These are phyloP conservation scores for Diadromus collaris DNA, from an alignment of 2,888 invertebrate genomes.

Conservation along the genomic window DNA sequence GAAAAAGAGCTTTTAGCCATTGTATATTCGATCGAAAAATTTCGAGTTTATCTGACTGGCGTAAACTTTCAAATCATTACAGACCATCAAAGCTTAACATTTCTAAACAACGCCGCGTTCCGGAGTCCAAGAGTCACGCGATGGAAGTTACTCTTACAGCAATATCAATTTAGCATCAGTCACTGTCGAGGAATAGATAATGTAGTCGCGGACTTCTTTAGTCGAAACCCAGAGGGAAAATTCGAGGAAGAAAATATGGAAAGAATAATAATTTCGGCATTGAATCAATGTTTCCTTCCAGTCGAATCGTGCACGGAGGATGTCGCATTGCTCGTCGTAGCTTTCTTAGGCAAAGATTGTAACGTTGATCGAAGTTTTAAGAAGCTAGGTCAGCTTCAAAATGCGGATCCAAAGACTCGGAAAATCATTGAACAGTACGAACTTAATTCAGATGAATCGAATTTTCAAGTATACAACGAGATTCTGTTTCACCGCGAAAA, in stretches of 20 bases:
- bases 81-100: too few species aligned
- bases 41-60: too few species aligned
- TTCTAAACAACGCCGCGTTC: too few species aligned
- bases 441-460: not conserved
- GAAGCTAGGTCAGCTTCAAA: slow-evolving; percentile 16
- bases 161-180: slow-evolving; percentile 62
- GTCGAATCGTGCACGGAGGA: not conserved
- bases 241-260: not conserved
- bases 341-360: not conserved
- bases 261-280: not conserved
- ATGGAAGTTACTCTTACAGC: slow-evolving; percentile 65
- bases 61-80: too few species aligned
- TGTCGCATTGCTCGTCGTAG: not conserved
- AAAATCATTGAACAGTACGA: not conserved
- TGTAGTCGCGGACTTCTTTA: too few species aligned
- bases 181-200: too few species aligned
- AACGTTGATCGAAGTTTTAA: slow-evolving; percentile 2
- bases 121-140: slow-evolving; percentile 59
- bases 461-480: too few species aligned
- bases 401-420: not conserved
- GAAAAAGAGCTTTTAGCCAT: too few species aligned
- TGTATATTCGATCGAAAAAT: too few species aligned
- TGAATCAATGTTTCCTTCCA: slow-evolving; percentile 1
- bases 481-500: not conserved
- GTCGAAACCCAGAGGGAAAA: too few species aligned